Conservation (phyloP, 2,113 vertebrate genomes). For the Equus quagga region DNA sequence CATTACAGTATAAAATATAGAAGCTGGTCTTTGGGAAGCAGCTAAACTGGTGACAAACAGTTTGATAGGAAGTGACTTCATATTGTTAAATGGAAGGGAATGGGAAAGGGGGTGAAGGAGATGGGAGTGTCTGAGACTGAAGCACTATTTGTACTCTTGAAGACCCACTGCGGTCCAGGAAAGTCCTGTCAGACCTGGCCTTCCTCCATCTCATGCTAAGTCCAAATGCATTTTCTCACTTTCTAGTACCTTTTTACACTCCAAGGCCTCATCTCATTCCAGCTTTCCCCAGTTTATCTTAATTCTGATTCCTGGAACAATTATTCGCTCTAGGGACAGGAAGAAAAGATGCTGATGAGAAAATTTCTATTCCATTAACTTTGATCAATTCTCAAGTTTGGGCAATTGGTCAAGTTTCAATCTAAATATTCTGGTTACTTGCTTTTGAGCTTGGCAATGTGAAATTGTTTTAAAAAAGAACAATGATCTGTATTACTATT, state of each 20-base stretch:
- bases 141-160: neutral
- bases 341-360: neutral
- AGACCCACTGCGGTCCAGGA: fast-evolving
- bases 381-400: neutral
- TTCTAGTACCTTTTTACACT: neutral
- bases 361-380: conserved; percentile 36
- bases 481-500: neutral
- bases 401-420: neutral
- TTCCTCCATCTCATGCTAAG: neutral
- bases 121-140: conserved; percentile 1
- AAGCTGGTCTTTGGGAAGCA: conserved; percentile 46
- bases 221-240: neutral
- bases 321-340: neutral
- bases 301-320: conserved; percentile 3
- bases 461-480: conserved; percentile 30
- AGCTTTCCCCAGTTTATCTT: neutral
- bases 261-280: neutral
- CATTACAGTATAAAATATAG: conserved; percentile 62
- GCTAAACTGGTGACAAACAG: conserved; percentile 42
- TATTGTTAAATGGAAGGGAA: neutral
- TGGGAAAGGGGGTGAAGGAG: neutral
- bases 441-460: conserved; percentile 9
- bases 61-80: conserved; percentile 59
- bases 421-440: neutral
- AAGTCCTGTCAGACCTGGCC: fast-evolving